Evolutionary conservation across 2,888 invertebrate species (phyloP), one percentile per base, ranked within the genome.

Genomic region (Actias luna): DNA sequence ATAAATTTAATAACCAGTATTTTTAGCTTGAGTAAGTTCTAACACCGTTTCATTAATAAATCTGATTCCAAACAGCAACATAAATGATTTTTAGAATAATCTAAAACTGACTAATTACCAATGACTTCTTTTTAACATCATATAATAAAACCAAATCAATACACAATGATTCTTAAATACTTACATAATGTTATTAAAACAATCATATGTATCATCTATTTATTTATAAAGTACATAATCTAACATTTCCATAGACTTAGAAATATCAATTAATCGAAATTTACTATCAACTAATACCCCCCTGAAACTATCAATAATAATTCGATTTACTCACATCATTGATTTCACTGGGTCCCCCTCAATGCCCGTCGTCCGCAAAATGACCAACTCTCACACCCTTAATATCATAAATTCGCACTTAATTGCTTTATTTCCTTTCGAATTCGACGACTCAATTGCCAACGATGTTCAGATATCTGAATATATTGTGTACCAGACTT

Each of bases 371-470:
- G 69, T 65, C 69, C 69, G 64, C 73, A 68, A 81, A 86, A 83
- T 84, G 84, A 83, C 85, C 83, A 80, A 80, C 82, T 67, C 73
- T 81, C 79, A 80, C 81, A 81, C 80, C 83, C 85, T 77, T 77
- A 82, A 80, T 80, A 80, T 78, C 78, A 86, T 87, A 86, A 85
- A 88, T 89, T 84, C 83, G 77, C 78, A 71, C 65, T 69, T 72
- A 84, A 91, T 92, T 85, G 88, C 82, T 87, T 88, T 79, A 91
- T 91, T 89, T 92, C 90, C 87, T 84, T 68, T 70, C 75, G 69
- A 82, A 83, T 84, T 77, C 77, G 79, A 87, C 83, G 78, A 84
- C 78, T 86, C 84, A 81, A 88, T 89, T 84, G 78, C 88, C 80
- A 81, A 82, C 76, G 78, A 81, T 72, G 75, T 80, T 79, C 83